A percentile compares a stretch with the other conserved stretches of the same genome.
Evolutionary conservation across 2,113 vertebrate species (phyloP).

Genomic region (Notiomystis cincta): DNA sequence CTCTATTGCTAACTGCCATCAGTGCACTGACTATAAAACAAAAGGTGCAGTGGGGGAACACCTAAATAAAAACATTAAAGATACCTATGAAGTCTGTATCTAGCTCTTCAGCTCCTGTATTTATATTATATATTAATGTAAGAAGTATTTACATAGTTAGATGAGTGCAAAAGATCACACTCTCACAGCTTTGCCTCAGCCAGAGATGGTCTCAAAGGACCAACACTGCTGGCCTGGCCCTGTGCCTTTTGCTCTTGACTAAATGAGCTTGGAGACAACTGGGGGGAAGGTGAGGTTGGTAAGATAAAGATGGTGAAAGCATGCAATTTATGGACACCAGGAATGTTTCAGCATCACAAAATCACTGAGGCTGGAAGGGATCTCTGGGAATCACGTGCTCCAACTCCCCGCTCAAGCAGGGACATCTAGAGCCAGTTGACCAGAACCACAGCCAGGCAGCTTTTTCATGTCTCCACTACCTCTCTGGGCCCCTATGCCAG

Average conservation of each 20-base stretch:
- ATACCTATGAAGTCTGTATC: not conserved
- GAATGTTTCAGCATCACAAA: not conserved
- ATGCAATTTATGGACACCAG: not conserved
- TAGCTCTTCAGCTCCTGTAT: not conserved
- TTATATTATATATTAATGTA: not conserved
- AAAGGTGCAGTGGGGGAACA: not conserved
- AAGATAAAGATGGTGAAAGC: not conserved
- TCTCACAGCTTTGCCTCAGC: not conserved
- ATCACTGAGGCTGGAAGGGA: not conserved
- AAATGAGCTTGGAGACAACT: not conserved
- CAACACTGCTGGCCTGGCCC: not conserved
- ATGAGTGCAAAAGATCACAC: not conserved
- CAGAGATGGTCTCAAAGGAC: not conserved
- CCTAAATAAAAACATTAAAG: not conserved
- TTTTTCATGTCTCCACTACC: not conserved
- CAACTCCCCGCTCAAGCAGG: not conserved
- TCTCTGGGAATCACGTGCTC: not conserved
- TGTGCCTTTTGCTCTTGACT: not conserved
- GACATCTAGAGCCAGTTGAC: not conserved
- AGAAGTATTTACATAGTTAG: not conserved
- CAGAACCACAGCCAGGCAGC: not conserved
- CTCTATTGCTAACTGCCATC: not conserved
- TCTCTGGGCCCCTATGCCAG: not conserved
- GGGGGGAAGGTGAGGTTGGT: not conserved
- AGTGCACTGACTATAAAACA: not conserved